Conservation (phyloP, 2,888 invertebrate species). For the Oxyscelio sp. region DNA sequence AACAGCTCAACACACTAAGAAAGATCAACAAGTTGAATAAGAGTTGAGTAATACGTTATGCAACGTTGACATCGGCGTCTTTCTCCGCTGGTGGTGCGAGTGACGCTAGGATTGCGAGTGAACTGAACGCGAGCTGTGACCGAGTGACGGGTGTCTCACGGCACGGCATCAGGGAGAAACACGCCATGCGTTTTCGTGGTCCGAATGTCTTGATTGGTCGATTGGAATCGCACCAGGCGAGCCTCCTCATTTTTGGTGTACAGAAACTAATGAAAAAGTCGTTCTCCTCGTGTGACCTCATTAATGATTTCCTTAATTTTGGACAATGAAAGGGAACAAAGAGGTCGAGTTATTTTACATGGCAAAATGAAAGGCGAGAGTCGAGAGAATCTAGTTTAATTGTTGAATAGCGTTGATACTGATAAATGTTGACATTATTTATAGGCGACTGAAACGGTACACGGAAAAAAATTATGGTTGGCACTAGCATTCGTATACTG, state of each 20-base stretch:
- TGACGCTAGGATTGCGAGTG: slow-evolving; percentile 18
- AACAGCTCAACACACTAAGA: too few species aligned
- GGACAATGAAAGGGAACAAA: too few species aligned
- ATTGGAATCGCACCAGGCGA: slow-evolving; percentile 41
- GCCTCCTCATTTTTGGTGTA: slow-evolving; percentile 32
- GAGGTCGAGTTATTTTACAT: too few species aligned
- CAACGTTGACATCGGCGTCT: slow-evolving; percentile 17
- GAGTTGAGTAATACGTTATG: slow-evolving; percentile 27
- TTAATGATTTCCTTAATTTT: too few species aligned
- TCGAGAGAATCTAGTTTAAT: too few species aligned
- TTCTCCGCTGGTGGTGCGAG: slow-evolving; percentile 14
- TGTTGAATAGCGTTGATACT: too few species aligned
- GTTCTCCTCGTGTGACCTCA: slow-evolving; percentile 13
- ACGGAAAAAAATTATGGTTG: too few species aligned
- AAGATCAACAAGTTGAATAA: slow-evolving; percentile 31
- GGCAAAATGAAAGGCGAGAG: too few species aligned
- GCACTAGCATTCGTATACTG: too few species aligned
- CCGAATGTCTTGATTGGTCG: slow-evolving; percentile 27
- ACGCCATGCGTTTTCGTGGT: slow-evolving; percentile 37
- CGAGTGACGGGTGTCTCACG: slow-evolving; percentile 46
- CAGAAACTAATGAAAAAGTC: not conserved
- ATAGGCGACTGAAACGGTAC: too few species aligned
- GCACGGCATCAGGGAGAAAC: slow-evolving; percentile 40
- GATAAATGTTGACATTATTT: too few species aligned
- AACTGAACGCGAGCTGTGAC: slow-evolving; percentile 40